A percentile compares a stretch with the other conserved stretches of the same genome.
These are phyloP conservation scores for Sabatieria punctata DNA, from an alignment of 2,888 invertebrate genomes.

Conservation along the genomic window DNA sequence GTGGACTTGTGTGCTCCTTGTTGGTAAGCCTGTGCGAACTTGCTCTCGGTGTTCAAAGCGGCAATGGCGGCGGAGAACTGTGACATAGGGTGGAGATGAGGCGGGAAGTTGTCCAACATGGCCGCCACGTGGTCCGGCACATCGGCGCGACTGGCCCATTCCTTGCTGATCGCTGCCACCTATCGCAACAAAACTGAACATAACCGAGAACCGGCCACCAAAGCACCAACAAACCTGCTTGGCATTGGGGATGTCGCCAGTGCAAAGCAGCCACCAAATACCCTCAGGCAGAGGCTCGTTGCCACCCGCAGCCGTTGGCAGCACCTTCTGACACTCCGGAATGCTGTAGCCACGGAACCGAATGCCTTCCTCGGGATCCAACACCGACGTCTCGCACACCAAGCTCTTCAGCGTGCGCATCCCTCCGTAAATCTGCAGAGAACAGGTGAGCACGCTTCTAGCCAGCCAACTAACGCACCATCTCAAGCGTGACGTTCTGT, in stretches of 20 bases:
- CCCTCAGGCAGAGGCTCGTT: slow-evolving; percentile 74
- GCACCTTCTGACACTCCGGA: slow-evolving; percentile 69
- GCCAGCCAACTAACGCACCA: slow-evolving; percentile 51
- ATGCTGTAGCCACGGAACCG: slow-evolving; percentile 81
- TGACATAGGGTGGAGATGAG: slow-evolving; percentile 77
- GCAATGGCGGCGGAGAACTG: slow-evolving; percentile 80
- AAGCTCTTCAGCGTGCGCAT: slow-evolving; percentile 90
- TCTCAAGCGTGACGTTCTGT: slow-evolving; percentile 92
- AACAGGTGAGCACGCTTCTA: background rate
- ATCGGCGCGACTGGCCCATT: slow-evolving; percentile 71
- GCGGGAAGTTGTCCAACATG: slow-evolving; percentile 75
- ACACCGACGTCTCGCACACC: slow-evolving; percentile 81
- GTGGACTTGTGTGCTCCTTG: slow-evolving; percentile 65
- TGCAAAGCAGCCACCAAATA: slow-evolving; percentile 77
- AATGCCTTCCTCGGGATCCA: slow-evolving; percentile 88
- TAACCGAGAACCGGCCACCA: slow-evolving; percentile 50
- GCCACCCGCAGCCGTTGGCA: slow-evolving; percentile 63
- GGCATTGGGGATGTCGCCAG: slow-evolving; percentile 67
- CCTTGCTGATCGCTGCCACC: slow-evolving; percentile 50
- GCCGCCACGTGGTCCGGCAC: slow-evolving; percentile 79
- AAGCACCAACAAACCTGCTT: slow-evolving; percentile 44
- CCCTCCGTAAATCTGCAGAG: slow-evolving; percentile 64
- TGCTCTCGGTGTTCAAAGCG: slow-evolving; percentile 73
- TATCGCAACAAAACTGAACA: background rate
- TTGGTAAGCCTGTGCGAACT: slow-evolving; percentile 72